Base-by-base conservation (phyloP, 2,797 vertebrate genomes). In the Coilia nasus region DNA sequence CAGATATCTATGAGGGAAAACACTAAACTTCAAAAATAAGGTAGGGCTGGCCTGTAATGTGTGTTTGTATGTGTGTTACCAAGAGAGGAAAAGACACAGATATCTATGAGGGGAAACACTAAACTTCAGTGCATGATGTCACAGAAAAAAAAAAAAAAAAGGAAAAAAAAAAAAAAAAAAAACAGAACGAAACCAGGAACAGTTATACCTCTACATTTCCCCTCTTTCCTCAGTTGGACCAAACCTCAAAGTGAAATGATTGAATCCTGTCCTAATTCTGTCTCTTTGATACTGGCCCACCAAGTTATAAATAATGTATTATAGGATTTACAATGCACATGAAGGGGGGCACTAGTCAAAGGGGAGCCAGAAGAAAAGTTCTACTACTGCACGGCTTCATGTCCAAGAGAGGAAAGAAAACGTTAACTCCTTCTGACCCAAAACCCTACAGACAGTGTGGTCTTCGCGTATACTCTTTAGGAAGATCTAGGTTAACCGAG, bases 221-320 rank as follows among this genome's bases (percentile, higher is more conserved):
- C 3, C 28, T n/a, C 28, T 75, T 5, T 78, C 12, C 23, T 41
- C 21, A 60, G 62, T 35, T 31, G 46, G 28, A 90, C 89, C 83
- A 89, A 92, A 93, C 89, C 92, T 92, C 92, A 94, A 93, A 94
- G 93, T 90, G 81, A 85, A 87, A 88, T 86, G 88, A 91, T 87
- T 89, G 89, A 94, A 92, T 95, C 89, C 92, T 90, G 87, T 92
- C 87, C 90, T 93, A 90, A 91, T 93, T 90, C 92, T 92, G 87
- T 91, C 86, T 90, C 94, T 95, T 94, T 96, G 95, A 95, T 94
- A 94, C 92, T 93, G 92, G 92, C 93, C 92, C 90, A 91, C 90
- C 86, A 86, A 88, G 93, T 93, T 94, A 94, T 95, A 94, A 94
- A 95, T 95, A 94, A 95, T 95, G 94, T 92, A 95, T 94, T 94